Evolutionary conservation across 2,888 invertebrate genomes (phyloP).

Genomic region (Trachelus tabidus): DNA sequence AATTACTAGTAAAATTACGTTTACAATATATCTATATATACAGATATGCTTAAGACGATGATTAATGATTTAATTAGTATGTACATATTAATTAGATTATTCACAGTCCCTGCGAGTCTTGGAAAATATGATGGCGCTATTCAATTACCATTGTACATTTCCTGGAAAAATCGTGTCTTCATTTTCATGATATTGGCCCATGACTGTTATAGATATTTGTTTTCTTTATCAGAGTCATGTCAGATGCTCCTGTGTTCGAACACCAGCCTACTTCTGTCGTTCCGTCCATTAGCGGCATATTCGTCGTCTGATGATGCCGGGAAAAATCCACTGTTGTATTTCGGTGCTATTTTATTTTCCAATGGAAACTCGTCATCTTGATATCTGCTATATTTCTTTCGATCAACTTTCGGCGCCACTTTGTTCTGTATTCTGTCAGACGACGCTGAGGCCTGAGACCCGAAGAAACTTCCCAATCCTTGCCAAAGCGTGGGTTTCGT

Average conservation of each 20-base stretch:
- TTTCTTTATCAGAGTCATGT: not conserved
- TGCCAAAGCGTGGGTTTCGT: slow-evolving; percentile 3
- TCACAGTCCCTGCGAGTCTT: not conserved
- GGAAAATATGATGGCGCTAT: not conserved
- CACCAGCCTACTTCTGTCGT: not conserved
- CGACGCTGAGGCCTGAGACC: slow-evolving; percentile 11
- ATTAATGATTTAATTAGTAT: not conserved
- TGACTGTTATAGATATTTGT: not conserved
- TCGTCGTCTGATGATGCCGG: not conserved
- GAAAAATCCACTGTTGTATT: not conserved
- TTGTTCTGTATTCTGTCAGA: slow-evolving; percentile 33
- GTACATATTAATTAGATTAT: not conserved
- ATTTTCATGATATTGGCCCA: not conserved
- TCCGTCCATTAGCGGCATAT: not conserved
- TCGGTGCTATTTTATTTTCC: slow-evolving; percentile 41
- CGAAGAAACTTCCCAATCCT: slow-evolving; percentile 32
- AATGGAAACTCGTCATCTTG: slow-evolving; percentile 28
- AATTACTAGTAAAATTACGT: not conserved
- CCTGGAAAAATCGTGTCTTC: not conserved
- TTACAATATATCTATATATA: not conserved
- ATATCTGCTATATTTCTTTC: slow-evolving; percentile 7
- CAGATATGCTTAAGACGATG: not conserved
- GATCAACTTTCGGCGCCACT: slow-evolving; percentile 30
- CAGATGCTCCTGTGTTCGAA: not conserved
- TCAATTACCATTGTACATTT: not conserved